Evolutionary conservation across 2,797 vertebrate species (phyloP).

Genomic region (Adelosebastes latens): DNA sequence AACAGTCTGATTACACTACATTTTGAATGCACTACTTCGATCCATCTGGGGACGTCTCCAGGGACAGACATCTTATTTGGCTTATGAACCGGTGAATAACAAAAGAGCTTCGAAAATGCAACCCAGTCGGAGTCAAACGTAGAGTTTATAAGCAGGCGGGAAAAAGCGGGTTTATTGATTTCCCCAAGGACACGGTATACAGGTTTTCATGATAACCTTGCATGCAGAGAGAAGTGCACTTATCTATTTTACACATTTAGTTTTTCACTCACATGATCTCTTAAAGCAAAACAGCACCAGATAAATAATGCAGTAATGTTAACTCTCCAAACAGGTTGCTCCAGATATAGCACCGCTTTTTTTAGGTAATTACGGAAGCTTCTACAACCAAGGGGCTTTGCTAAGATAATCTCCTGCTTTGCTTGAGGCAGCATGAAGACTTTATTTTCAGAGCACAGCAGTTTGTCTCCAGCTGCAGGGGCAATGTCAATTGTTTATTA

Average conservation of each 20-base stretch:
- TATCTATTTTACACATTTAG: slow-evolving; percentile 54
- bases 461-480: slow-evolving; percentile 56
- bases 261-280: slow-evolving; percentile 40
- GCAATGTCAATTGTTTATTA: slow-evolving; percentile 56
- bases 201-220: slow-evolving; percentile 41
- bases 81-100: slow-evolving; percentile 54
- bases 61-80: slow-evolving; percentile 30
- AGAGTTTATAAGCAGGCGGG: slow-evolving; percentile 40
- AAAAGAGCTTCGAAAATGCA: slow-evolving; percentile 42
- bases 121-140: slow-evolving; percentile 35
- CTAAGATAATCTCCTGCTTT: slow-evolving; percentile 73
- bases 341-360: slow-evolving; percentile 45
- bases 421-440: slow-evolving; percentile 59
- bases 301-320: slow-evolving; percentile 61
- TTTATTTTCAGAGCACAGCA: slow-evolving; percentile 67
- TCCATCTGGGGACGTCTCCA: slow-evolving; percentile 40
- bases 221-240: slow-evolving; percentile 29
- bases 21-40: slow-evolving; percentile 20
- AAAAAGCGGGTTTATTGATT: slow-evolving; percentile 42
- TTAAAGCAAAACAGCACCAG: slow-evolving; percentile 34
- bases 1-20: slow-evolving; percentile 21
- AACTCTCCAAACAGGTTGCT: slow-evolving; percentile 58
- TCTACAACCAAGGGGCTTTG: slow-evolving; percentile 62
- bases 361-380: slow-evolving; percentile 68
- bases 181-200: slow-evolving; percentile 20